Evolutionary conservation across 37 sponge, comb jelly and placozoan species (phyloP).

Genomic region (Halisarca cf. caerulea): DNA sequence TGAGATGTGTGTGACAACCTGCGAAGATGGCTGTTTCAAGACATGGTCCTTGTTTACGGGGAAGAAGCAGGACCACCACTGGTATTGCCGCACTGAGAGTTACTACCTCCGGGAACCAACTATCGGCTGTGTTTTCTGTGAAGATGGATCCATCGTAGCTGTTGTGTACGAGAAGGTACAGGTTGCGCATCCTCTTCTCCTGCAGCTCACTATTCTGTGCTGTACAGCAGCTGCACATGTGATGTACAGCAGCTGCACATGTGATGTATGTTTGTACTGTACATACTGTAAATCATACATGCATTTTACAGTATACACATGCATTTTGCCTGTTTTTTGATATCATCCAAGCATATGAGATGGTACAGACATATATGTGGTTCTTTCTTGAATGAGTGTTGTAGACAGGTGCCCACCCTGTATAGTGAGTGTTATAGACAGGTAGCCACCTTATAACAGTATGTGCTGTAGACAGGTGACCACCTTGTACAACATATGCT

Average conservation of each 20-base stretch:
- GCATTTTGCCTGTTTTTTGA: neutral
- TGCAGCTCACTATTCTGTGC: neutral
- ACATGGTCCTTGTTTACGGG: conserved; percentile 30
- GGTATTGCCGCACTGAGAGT: conserved; percentile 70
- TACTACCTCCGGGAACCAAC: conserved; percentile 69
- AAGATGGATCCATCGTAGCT: conserved; percentile 83
- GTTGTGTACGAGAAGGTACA: conserved; percentile 64
- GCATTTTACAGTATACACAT: neutral
- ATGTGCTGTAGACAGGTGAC: too few relatives aligned
- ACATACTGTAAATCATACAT: neutral
- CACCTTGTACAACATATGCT: too few relatives aligned
- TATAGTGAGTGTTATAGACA: too few relatives aligned
- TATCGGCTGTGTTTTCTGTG: conserved; percentile 45
- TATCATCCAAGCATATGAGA: neutral
- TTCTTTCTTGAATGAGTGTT: too few relatives aligned
- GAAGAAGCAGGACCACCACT: neutral
- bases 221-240: neutral
- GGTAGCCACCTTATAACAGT: too few relatives aligned
- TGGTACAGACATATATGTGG: too few relatives aligned
- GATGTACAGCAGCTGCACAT: neutral
- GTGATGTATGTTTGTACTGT: neutral
- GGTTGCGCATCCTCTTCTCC: too few relatives aligned
- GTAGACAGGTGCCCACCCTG: too few relatives aligned
- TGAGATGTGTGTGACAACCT: conserved; percentile 47
- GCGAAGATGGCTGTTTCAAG: conserved; percentile 71